Conservation (phyloP, 2,113 vertebrate species). For the Notiomystis cincta region DNA sequence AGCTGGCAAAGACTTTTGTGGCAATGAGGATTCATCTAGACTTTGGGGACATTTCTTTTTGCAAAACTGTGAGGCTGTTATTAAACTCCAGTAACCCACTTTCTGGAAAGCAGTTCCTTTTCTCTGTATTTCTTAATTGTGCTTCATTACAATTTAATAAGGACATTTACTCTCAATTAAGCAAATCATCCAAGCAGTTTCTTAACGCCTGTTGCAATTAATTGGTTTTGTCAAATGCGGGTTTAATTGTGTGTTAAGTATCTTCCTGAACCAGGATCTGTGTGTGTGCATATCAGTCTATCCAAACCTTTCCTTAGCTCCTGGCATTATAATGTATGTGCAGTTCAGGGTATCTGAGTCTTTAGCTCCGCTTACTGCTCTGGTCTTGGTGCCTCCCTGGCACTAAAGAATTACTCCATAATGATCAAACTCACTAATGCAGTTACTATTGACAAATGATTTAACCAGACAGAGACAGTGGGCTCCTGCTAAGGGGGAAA, state of each 20-base stretch:
- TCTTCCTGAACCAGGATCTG: constrained; percentile 23
- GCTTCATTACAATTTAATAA: constrained; percentile 51
- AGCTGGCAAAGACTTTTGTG: neutral
- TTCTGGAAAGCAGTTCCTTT: neutral
- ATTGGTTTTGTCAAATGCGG: neutral
- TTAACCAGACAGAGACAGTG: rapidly evolving
- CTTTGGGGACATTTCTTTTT: neutral
- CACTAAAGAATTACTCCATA: neutral
- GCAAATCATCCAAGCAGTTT: constrained; percentile 34
- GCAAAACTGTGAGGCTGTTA: neutral
- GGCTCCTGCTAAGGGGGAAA: neutral
- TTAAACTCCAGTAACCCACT: neutral
- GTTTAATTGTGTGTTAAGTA: constrained; percentile 16
- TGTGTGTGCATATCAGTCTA: neutral
- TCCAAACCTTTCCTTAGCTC: neutral
- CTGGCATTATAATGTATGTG: neutral
- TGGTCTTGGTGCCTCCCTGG: neutral
- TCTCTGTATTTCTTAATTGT: constrained; percentile 28
- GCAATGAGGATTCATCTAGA: neutral
- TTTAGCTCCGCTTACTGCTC: neutral
- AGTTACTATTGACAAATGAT: neutral
- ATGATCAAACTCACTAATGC: neutral
- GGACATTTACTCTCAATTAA: constrained; percentile 50
- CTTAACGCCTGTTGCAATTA: neutral
- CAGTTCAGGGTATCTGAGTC: neutral